Conservation (phyloP, 2,113 vertebrate genomes). For the Agapornis roseicollis region DNA sequence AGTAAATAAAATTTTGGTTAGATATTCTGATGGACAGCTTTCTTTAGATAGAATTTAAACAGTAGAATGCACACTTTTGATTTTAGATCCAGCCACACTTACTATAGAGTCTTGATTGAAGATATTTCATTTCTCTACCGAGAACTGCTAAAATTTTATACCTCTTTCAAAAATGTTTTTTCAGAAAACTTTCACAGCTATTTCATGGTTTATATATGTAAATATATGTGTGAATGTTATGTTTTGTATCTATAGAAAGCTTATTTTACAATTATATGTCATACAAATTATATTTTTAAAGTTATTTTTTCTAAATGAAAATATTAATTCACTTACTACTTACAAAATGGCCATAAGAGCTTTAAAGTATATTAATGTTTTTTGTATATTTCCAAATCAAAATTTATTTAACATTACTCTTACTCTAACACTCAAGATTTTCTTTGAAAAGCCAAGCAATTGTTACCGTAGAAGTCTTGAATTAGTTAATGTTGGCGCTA, state of each 20-base stretch:
- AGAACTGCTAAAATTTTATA: not conserved
- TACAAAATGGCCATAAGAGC: not conserved
- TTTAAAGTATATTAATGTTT: not conserved
- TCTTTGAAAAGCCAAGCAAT: not conserved
- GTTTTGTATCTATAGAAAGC: not conserved
- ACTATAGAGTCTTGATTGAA: not conserved
- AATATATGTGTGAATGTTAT: not conserved
- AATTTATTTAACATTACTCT: not conserved
- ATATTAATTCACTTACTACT: not conserved
- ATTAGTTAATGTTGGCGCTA: not conserved
- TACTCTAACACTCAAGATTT: not conserved
- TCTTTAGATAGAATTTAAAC: not conserved
- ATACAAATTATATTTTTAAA: not conserved
- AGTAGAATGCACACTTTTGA: accelerated
- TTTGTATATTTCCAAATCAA: not conserved
- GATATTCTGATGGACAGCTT: not conserved
- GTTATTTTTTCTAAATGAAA: not conserved
- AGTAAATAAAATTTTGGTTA: not conserved
- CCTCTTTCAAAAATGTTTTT: accelerated
- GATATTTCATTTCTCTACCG: not conserved
- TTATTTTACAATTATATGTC: not conserved
- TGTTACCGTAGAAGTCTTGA: not conserved
- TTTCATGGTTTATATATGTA: not conserved
- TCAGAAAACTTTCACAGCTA: not conserved
- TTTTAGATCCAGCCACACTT: not conserved